These are phyloP conservation scores for Trinorchestia longiramus DNA, from an alignment of 1,140 invertebrate genomes.

Conservation along the genomic window DNA sequence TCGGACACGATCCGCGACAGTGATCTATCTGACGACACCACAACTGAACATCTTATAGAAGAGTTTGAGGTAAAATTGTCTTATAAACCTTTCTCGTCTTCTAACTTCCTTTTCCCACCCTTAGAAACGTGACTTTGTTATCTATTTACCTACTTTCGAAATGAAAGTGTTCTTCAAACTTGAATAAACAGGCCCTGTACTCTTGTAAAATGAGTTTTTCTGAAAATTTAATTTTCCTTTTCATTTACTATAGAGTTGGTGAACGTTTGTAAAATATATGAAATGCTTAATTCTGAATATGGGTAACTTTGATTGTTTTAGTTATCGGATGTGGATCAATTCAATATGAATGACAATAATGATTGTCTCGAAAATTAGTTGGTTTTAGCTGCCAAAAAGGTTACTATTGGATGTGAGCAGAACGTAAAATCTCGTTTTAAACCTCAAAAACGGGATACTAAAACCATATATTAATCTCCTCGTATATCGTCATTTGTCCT, in stretches of 20 bases:
- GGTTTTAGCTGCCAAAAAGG: neutral
- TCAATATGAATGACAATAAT: neutral
- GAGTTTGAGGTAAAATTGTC: conserved; percentile 12
- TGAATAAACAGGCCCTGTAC: neutral
- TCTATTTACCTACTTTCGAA: conserved; percentile 18
- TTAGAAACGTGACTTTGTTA: neutral
- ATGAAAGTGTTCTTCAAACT: conserved; percentile 19
- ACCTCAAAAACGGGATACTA: neutral
- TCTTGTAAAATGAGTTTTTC: neutral
- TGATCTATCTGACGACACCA: conserved; percentile 40
- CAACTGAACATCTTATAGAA: conserved; percentile 41
- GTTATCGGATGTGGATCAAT: neutral
- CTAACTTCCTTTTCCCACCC: neutral
- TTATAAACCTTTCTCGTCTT: neutral
- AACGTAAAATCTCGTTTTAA: neutral
- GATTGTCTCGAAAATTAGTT: neutral
- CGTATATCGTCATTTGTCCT: neutral
- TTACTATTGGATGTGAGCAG: neutral
- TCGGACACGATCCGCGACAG: conserved; percentile 44
- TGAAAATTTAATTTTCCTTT: neutral
- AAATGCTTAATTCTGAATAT: neutral
- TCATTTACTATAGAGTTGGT: neutral
- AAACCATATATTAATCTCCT: neutral
- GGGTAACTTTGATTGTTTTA: neutral
- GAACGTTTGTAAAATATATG: neutral